Evolutionary conservation across 2,797 vertebrate species (phyloP), one percentile per base, ranked within the genome.

Genomic region (Sebastes ruberrimus): DNA sequence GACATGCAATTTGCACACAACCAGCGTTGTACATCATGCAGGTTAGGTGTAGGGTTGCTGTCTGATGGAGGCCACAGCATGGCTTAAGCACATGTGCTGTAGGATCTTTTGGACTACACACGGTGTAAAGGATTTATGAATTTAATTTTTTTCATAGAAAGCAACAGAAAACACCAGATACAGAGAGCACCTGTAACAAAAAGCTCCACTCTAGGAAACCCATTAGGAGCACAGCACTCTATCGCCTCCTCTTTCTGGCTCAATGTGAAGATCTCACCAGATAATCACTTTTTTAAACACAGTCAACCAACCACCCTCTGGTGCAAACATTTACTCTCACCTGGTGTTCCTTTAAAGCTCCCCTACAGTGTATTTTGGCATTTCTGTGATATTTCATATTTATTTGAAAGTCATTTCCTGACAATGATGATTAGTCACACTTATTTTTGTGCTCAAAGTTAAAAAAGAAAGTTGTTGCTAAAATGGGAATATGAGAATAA

Each of bases 281-380:
- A 71, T 71, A 38, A 73, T 75, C 46, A 35, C 14, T 13, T 42
- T 46, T 63, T 25, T 13, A 71, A 55, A 67, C 74, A 57, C 71
- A 77, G 59, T 14, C 52, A 61, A 27, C 49, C 27, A 4, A 46
- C 23, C 35, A 20, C 2, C 8, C 18, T 73, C n/a, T 13, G 16
- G 27, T 59, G 18, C 38, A 70, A 61, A 79, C 16, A 61, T 59
- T n/a, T 52, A 6, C n/a, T 25, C 7, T 63, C 8, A n/a, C 4
- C 23, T 55, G 22, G n/a, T 77, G 69, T 79, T n/a, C 52, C 27
- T 16, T 33, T 42, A 32, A 25, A 46, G 42, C 6, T 1, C 3
- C 42, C 42, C 42, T 46, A 0, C 16, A 46, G 42, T 18, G 42
- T 46, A 18, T 46, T 42, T 42, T 16, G 38, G 38, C 38, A 2